phyloP scores from a whole-genome alignment of 2,888 invertebrate species.

The Drosophila imparisetae region DNA sequence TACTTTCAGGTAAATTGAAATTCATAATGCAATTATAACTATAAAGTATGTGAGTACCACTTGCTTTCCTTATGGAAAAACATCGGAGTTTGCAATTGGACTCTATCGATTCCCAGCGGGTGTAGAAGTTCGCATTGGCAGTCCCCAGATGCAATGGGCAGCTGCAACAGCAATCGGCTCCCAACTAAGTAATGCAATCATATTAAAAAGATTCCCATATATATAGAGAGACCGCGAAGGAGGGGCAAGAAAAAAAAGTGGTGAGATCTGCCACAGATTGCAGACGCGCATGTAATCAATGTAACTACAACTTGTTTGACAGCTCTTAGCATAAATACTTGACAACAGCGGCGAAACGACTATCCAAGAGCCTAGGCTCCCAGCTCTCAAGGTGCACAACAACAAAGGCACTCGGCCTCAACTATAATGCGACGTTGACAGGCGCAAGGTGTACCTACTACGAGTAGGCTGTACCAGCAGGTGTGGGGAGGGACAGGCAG shows the following conservation, averaged over 20 bases:
- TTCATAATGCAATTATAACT: neutral
- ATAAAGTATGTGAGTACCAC: slow-evolving; percentile 12
- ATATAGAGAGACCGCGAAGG: neutral
- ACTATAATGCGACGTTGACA: slow-evolving; percentile 48
- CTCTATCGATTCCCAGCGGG: slow-evolving; percentile 38
- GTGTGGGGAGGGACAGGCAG: slow-evolving; percentile 51
- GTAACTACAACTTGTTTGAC: slow-evolving; percentile 80
- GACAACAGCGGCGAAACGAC: slow-evolving; percentile 51
- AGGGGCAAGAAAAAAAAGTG: slow-evolving; percentile 14
- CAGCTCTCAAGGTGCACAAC: neutral
- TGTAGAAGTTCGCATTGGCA: slow-evolving; percentile 17
- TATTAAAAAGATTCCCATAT: slow-evolving; percentile 51
- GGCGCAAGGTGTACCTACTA: slow-evolving; percentile 49
- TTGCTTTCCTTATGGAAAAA: slow-evolving; percentile 13
- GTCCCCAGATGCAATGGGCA: slow-evolving; percentile 46
- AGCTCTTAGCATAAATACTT: slow-evolving; percentile 81
- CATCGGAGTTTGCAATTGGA: neutral
- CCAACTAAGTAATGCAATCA: slow-evolving; percentile 68
- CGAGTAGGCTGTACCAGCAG: neutral
- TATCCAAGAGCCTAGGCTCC: slow-evolving; percentile 24
- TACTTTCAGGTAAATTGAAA: slow-evolving; percentile 55
- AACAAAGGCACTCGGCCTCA: slow-evolving; percentile 1
- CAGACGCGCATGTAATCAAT: slow-evolving; percentile 68
- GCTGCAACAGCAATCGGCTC: slow-evolving; percentile 46
- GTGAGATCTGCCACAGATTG: slow-evolving; percentile 33